Conservation (phyloP, 2,888 invertebrate species). For the Lycophotia porphyrea region DNA sequence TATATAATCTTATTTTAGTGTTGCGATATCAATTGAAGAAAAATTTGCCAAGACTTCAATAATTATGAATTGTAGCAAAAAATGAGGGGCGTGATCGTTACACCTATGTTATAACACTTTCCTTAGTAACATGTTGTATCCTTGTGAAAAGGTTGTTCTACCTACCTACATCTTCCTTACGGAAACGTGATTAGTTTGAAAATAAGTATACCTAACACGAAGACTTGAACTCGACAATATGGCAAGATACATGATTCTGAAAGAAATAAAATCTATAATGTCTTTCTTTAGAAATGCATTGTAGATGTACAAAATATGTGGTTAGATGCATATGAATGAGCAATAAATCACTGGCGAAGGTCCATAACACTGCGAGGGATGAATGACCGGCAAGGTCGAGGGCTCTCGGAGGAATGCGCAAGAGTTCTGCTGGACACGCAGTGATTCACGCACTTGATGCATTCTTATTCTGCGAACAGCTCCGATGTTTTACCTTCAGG, state of each 20-base stretch:
- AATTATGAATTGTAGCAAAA: conserved; percentile 44
- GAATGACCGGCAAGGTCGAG: conserved; percentile 87
- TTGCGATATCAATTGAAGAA: conserved; percentile 46
- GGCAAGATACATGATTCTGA: conserved; percentile 1
- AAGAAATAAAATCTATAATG: not conserved
- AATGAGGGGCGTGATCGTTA: conserved; percentile 5
- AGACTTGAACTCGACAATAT: conserved; percentile 1
- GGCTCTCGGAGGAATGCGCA: conserved; percentile 79
- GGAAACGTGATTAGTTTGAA: conserved; percentile 21
- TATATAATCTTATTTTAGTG: conserved; percentile 52
- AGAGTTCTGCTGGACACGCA: conserved; percentile 65
- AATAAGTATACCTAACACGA: conserved; percentile 26
- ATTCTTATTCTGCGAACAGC: conserved; percentile 53
- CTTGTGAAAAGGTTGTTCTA: conserved; percentile 36
- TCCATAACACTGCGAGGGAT: conserved; percentile 75
- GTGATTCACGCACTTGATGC: conserved; percentile 78
- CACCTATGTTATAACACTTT: conserved; percentile 38
- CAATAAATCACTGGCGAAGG: conserved; percentile 62
- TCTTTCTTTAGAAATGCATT: conserved; percentile 38
- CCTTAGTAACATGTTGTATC: conserved; percentile 41
- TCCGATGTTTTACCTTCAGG: conserved; percentile 31
- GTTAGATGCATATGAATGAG: conserved; percentile 58
- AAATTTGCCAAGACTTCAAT: conserved; percentile 28
- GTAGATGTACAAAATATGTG: conserved; percentile 30
- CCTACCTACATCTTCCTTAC: conserved; percentile 11